Conservation (phyloP, 1,140 invertebrate genomes). For the Leptinotarsa texana region DNA sequence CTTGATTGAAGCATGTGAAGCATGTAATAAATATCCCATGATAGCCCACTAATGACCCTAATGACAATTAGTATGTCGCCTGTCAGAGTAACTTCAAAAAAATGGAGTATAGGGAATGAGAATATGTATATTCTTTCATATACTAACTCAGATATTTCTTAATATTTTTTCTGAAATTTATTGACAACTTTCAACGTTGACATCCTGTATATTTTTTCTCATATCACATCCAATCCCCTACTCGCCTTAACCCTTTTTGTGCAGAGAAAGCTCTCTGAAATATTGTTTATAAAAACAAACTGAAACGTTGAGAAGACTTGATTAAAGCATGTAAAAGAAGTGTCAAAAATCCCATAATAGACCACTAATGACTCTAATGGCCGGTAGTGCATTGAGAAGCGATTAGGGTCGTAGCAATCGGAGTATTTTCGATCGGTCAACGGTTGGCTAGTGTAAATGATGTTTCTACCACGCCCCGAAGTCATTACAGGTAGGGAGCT, state of each 20-base stretch:
- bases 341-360: slow-evolving; percentile 42
- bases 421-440: slow-evolving; percentile 43
- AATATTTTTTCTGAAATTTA: too few relatives aligned
- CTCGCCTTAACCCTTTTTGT: too few relatives aligned
- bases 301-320: not conserved
- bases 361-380: slow-evolving; percentile 49
- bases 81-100: too few relatives aligned
- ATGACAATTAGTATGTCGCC: slow-evolving; percentile 40
- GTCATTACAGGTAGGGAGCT: slow-evolving; percentile 52
- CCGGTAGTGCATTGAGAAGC: slow-evolving; percentile 51
- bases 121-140: too few relatives aligned
- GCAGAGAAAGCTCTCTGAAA: too few relatives aligned
- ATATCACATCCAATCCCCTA: too few relatives aligned
- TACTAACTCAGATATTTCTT: too few relatives aligned
- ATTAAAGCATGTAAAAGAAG: slow-evolving; percentile 34
- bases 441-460: slow-evolving; percentile 55
- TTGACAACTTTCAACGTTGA: too few relatives aligned
- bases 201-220: too few relatives aligned
- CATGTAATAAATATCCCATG: slow-evolving; percentile 38
- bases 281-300: too few relatives aligned
- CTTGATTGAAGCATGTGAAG: slow-evolving; percentile 28
- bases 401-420: slow-evolving; percentile 48
- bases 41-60: slow-evolving; percentile 45
- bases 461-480: slow-evolving; percentile 50
- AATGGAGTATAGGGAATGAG: too few relatives aligned